Base-by-base conservation (phyloP, 2,888 invertebrate genomes). In the Cenopis cana region DNA sequence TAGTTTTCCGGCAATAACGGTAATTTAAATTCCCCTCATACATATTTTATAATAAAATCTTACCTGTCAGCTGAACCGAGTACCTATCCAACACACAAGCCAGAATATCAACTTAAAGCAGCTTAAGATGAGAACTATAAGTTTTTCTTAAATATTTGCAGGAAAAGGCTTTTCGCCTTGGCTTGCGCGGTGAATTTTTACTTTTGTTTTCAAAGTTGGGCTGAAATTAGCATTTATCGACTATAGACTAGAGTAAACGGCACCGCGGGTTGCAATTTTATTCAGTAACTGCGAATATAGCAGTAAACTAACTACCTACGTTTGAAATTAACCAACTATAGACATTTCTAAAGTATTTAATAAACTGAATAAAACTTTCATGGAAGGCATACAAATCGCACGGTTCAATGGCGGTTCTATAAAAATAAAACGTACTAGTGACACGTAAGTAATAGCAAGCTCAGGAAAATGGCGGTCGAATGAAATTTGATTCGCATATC, bases 161-260 rank as follows among this genome's bases (percentile, higher is more conserved):
- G 73, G 74, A 81, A 79, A 81, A 81, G 79, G 77, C 82, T 84
- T n/a, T 83, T 78, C 77, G 79, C 75, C 73, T 76, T 76, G 70
- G 75, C 73, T 77, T 75, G 78, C 78, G 79, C 82, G 76, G 77
- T 75, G 81, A 82, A 83, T 86, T 88, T 89, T 87, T 84, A 81
- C 82, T 80, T 84, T 85, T 82, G 80, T 82, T 81, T 74, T 79
- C 75, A 83, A 90, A 89, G 81, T 89, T 89, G 74, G 75, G 73
- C 78, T 82, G 78, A 77, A 87, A 89, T 90, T 89, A 87, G 84
- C 90, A 89, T 90, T 89, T 89, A 86, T 89, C 81, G 85, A 80
- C 82, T 84, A 84, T 84, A 82, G 82, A 83, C 81, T 79, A 83
- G 84, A 86, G 86, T 85, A 86, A 86, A 81, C 75, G 77, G 78